phyloP scores from a whole-genome alignment of 1,140 invertebrate genomes.

The Papilio xuthus region DNA sequence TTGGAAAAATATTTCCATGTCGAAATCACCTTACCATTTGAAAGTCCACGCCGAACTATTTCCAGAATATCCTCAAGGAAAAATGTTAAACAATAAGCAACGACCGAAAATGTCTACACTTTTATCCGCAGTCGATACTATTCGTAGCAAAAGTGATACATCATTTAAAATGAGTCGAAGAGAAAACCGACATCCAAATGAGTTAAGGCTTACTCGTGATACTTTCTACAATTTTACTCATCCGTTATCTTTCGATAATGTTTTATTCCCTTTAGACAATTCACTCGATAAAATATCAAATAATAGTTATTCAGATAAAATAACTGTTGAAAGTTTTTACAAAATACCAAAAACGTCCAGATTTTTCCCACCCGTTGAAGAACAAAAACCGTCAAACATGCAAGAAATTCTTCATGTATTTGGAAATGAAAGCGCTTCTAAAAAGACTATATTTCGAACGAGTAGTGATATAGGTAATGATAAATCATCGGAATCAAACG shows the following conservation, averaged over 20 bases:
- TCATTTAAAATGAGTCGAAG: conserved; percentile 52
- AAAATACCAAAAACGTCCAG: conserved; percentile 51
- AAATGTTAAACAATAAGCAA: conserved; percentile 57
- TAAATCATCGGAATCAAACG: conserved; percentile 37
- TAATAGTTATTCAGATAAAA: conserved; percentile 39
- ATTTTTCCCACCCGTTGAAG: conserved; percentile 56
- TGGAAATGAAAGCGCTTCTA: conserved; percentile 42
- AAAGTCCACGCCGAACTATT: conserved; percentile 44
- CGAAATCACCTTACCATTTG: conserved; percentile 33
- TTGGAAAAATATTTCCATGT: conserved; percentile 45
- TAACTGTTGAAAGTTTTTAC: conserved; percentile 47
- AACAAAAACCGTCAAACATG: conserved; percentile 33
- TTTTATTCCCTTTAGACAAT: conserved; percentile 42
- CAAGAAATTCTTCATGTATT: conserved; percentile 23
- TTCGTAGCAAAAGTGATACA: conserved; percentile 48
- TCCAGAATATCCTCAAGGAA: conserved; percentile 54
- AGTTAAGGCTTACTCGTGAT: conserved; percentile 55
- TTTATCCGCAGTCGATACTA: conserved; percentile 53
- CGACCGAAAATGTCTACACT: conserved; percentile 61
- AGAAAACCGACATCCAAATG: conserved; percentile 47
- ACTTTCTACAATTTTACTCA: conserved; percentile 46
- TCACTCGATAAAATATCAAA: conserved; percentile 21
- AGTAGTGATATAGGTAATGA: conserved; percentile 26
- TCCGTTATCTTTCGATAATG: conserved; percentile 35
- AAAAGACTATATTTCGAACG: conserved; percentile 50